Percentiles rank a stretch among this genome's conserved stretches.
Conservation (phyloP, 2,888 invertebrate species). For the Heliconius charithonia region DNA sequence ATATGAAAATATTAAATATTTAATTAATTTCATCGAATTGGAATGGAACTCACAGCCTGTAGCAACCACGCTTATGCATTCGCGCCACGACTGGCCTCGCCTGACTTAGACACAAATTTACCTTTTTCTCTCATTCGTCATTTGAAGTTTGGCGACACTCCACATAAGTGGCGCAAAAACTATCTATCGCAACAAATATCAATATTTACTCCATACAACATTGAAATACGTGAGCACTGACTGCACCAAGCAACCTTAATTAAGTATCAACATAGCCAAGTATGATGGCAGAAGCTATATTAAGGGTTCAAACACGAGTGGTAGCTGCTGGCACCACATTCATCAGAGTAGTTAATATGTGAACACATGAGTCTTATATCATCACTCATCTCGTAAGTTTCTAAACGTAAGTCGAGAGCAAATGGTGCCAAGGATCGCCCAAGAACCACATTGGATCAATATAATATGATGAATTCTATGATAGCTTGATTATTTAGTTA, state of each 20-base stretch:
- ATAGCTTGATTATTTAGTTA: neutral
- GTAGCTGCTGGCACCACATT: constrained; percentile 68
- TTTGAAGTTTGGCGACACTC: too few species aligned
- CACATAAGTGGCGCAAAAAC: neutral
- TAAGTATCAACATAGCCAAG: neutral
- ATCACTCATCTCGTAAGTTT: constrained; percentile 75
- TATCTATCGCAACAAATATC: neutral
- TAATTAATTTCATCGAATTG: too few species aligned
- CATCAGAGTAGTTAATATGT: constrained; percentile 81
- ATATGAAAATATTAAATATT: too few species aligned
- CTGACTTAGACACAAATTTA: too few species aligned
- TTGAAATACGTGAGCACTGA: neutral
- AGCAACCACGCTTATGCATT: too few species aligned
- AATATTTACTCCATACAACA: neutral
- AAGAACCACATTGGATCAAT: neutral
- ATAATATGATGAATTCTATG: neutral
- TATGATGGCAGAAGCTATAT: constrained; percentile 31
- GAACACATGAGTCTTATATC: constrained; percentile 77
- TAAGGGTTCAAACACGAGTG: constrained; percentile 56
- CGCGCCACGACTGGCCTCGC: too few species aligned
- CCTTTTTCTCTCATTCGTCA: too few species aligned
- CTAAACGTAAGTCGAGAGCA: constrained; percentile 67
- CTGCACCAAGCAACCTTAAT: neutral
- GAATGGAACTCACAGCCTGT: too few species aligned
- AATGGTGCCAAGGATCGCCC: constrained; percentile 54